Base-by-base conservation (phyloP, 2,888 invertebrate genomes). In the Xestia rhomboidea region DNA sequence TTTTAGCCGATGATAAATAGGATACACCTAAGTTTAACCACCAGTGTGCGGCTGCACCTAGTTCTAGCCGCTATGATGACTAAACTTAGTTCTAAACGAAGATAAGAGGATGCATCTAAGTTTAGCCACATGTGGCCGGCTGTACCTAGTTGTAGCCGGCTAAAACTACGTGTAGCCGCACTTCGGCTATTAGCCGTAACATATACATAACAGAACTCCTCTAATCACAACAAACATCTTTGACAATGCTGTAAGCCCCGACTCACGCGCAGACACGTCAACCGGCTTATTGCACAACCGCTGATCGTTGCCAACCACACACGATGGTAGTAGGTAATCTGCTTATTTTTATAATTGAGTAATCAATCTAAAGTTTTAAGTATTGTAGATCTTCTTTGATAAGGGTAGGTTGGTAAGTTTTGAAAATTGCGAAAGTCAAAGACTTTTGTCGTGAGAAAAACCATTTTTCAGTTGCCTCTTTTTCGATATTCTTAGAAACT, bases 321-420 rank as follows among this genome's bases (percentile, higher is more conserved):
- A 87, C 88, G 88, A 64, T 71, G 87, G 63, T 34, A 71, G 69
- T n/a, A n/a, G n/a, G n/a, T 83, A 80, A 84, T 84, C 84, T 80
- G 76, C 84, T 83, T 88, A 82, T 79, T 84, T 82, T 67, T 77
- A 76, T 87, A 88, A 84, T 87, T 87, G 82, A 88, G 79, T 77
- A 77, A 88, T 82, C 85, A 88, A 83, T 87, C 72, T 79, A 67
- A 60, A 80, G 73, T 80, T 81, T 60, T 60, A 76, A 70, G 27
- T 18, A 10, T 41, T 54, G 4, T n/a, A n/a, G n/a, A 13, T n/a
- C n/a, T 63, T 41, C 7, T 8, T n/a, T 63, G 13, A 38, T 63
- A 38, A 15, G 7, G n/a, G n/a, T n/a, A n/a, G n/a, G n/a, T n/a
- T n/a, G 7, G 24, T 38, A 24, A 15, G 8, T n/a, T 64, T 64